These are phyloP conservation scores for Heliothis peltigera DNA, from an alignment of 2,888 invertebrate genomes.

Conservation along the genomic window DNA sequence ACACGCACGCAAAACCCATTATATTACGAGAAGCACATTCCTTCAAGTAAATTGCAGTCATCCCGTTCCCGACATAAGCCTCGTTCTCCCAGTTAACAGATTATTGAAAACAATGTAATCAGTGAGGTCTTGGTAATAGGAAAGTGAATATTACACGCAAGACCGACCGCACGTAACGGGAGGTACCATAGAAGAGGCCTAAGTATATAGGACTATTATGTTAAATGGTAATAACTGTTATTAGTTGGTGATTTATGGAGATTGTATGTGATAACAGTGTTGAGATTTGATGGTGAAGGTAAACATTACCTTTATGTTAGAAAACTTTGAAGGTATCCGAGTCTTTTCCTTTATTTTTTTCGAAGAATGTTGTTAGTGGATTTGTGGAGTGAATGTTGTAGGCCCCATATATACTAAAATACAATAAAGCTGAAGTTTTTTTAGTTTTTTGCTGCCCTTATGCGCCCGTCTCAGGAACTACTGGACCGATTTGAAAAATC, in stretches of 20 bases:
- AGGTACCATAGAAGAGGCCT: conserved; percentile 24
- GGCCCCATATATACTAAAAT: no score
- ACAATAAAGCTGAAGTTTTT: no score
- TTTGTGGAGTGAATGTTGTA: no score
- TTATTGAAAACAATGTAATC: conserved; percentile 42
- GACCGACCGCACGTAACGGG: conserved; percentile 49
- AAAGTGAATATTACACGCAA: conserved; percentile 54
- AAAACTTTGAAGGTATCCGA: background rate
- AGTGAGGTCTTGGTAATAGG: conserved; percentile 18
- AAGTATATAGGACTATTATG: conserved; percentile 25
- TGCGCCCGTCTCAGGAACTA: no score
- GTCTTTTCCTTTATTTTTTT: no score
- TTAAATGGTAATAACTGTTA: conserved; percentile 50
- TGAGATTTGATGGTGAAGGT: background rate
- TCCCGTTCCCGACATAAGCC: conserved; percentile 4
- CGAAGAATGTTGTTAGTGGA: no score
- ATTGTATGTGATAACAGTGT: conserved; percentile 2
- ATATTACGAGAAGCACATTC: background rate
- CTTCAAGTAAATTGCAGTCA: background rate
- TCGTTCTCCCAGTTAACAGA: conserved; percentile 21
- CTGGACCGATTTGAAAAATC: no score
- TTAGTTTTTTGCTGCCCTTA: no score
- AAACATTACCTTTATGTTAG: background rate
- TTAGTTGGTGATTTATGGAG: conserved; percentile 32
- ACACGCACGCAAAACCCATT: no score